A percentile compares a stretch with the other conserved stretches of the same genome.
These are phyloP conservation scores for Emydocephalus ijimae DNA, from an alignment of 2,113 vertebrate genomes.

Conservation along the genomic window DNA sequence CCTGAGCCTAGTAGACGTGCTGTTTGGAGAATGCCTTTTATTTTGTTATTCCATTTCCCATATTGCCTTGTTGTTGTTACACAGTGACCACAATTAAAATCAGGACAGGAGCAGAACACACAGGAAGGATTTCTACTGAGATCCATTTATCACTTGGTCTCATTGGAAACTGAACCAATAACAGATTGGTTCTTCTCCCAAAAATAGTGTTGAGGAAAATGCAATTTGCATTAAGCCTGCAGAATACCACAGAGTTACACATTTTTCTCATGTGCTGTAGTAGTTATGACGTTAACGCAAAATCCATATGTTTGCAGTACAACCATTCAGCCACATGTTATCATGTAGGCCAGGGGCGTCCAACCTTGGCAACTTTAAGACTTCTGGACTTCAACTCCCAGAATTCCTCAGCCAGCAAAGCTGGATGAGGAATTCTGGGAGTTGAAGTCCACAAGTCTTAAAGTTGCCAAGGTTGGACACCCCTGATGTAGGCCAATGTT, in stretches of 20 bases:
- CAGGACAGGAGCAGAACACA: not conserved
- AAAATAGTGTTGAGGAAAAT: not conserved
- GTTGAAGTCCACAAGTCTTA: too few relatives aligned
- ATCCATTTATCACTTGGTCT: not conserved
- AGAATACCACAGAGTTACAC: not conserved
- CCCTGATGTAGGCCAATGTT: not conserved
- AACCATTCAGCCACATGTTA: not conserved
- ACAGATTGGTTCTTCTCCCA: not conserved
- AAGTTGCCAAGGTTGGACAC: too few relatives aligned
- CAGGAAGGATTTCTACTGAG: not conserved
- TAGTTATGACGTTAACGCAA: not conserved
- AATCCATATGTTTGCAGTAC: not conserved
- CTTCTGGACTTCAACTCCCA: not conserved
- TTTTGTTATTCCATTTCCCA: not conserved
- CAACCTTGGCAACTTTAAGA: not conserved
- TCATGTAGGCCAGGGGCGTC: not conserved
- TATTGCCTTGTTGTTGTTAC: not conserved
- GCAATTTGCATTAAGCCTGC: not conserved
- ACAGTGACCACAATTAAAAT: not conserved
- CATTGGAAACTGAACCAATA: not conserved
- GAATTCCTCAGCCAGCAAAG: not conserved
- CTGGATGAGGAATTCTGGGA: too few relatives aligned
- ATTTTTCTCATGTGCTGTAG: not conserved
- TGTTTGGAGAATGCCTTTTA: not conserved
- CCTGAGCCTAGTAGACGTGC: not conserved